Evolutionary conservation across 2,797 vertebrate genomes (phyloP), one percentile per base, ranked within the genome.

Genomic region (Meda fulgida): DNA sequence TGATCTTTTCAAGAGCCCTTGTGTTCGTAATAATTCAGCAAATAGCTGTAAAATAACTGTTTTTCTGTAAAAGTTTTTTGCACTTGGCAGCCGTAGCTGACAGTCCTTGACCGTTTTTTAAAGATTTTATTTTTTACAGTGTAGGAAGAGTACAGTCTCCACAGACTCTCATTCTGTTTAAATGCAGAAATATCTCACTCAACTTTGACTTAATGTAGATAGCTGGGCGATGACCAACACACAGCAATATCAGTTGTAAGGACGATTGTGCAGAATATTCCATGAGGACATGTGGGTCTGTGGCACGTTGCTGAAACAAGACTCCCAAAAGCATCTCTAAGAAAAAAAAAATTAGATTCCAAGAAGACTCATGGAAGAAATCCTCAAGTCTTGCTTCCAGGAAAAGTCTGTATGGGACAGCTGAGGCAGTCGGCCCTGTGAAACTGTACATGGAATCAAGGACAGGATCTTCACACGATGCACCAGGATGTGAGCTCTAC

Each of bases 351-450:
- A 8, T 11, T 6, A 2, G 3, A 55, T 84, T 84, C 82, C 73
- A 70, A 84, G 82, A 84, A 78, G 19, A 46, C 75, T 78, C 48
- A 43, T 23, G 73, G 63, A 84, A 69, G 72, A 84, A 77, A 78
- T 60, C 73, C 36, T 78, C 3, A 58, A 69, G 73, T 84, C 75
- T 77, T 0, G n/a, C n/a, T 78, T 84, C 83, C 48, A 69, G n/a
- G 83, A 84, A 76, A 69, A 31, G 48, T 23, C 63, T 51, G 21
- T 51, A 75, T 21, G 31, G 29, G 58, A 38, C 81, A 66, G 58
- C 21, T 46, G 40, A 65, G 29, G 70, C 58, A 76, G 43, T 66
- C 7, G 7, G 71, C 40, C 21, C 80, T 66, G 31, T 14, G 31
- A 53, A 76, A 73, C 19, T 73, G 21, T 48, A 51, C 71, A 76